These are phyloP conservation scores for Schizothorax lantsangensis DNA, from an alignment of 2,797 vertebrate genomes.

Conservation along the genomic window DNA sequence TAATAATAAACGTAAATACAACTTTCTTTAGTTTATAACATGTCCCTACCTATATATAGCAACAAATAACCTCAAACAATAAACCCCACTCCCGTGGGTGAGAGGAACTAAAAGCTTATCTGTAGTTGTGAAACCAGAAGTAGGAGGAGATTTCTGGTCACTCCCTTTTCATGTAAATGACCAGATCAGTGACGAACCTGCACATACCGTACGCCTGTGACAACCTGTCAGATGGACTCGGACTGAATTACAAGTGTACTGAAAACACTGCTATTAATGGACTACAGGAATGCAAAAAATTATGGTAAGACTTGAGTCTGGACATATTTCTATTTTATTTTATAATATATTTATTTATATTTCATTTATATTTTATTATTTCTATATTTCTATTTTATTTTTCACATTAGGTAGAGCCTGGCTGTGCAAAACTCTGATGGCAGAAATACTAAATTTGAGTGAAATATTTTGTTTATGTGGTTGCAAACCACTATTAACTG, in stretches of 20 bases:
- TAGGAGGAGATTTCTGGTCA: conserved; percentile 17
- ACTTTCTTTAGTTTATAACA: background rate
- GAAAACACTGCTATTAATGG: conserved; percentile 3
- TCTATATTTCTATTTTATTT: background rate
- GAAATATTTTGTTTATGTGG: background rate
- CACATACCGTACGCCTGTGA: background rate
- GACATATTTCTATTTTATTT: background rate
- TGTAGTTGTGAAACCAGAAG: background rate
- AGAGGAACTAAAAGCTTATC: background rate
- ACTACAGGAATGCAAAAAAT: background rate
- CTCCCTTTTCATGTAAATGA: background rate
- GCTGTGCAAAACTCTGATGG: background rate
- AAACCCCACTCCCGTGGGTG: background rate
- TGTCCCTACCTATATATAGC: background rate
- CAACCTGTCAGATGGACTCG: conserved; percentile 9
- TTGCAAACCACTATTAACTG: background rate
- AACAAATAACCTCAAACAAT: background rate
- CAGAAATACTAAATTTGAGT: background rate
- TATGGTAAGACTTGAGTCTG: conserved; percentile 15
- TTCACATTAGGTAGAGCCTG: background rate
- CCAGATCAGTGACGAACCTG: background rate
- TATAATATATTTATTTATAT: too few relatives aligned
- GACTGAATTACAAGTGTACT: background rate
- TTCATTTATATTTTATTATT: background rate
- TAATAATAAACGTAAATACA: background rate